A percentile compares a stretch with the other conserved stretches of the same genome.
phyloP scores from a whole-genome alignment of 2,113 vertebrate species.

The Tretioscincus oriximinensis region DNA sequence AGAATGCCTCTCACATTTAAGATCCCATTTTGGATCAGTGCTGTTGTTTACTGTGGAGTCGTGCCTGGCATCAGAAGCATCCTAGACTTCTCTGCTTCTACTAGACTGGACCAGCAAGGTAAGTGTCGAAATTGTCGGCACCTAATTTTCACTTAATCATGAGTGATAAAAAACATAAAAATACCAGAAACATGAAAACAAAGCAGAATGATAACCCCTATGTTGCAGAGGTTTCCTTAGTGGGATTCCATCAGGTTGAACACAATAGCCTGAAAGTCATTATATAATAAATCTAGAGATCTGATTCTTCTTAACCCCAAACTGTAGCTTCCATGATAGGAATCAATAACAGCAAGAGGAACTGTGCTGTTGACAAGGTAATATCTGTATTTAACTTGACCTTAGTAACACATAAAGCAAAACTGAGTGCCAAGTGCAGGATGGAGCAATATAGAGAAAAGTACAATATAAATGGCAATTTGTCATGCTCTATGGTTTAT shows the following conservation, averaged over 20 bases:
- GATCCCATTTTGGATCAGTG: too few relatives aligned
- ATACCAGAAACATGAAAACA: neutral
- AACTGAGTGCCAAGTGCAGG: neutral
- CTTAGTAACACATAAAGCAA: neutral
- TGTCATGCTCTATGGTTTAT: neutral
- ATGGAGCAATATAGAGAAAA: neutral
- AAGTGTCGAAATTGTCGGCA: neutral
- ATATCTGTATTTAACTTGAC: constrained; percentile 5
- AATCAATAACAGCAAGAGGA: neutral
- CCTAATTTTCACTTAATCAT: neutral
- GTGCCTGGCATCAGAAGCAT: too few relatives aligned
- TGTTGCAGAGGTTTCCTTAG: neutral
- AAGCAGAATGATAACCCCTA: neutral
- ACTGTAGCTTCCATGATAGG: neutral
- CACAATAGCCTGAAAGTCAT: neutral
- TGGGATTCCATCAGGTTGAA: neutral
- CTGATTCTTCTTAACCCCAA: neutral
- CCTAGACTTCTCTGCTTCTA: too few relatives aligned
- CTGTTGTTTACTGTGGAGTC: too few relatives aligned
- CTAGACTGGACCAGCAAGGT: too few relatives aligned
- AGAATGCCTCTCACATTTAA: too few relatives aligned
- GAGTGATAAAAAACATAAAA: neutral
- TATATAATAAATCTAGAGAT: constrained; percentile 5
- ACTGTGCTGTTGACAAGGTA: neutral
- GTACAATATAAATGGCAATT: neutral